Evolutionary conservation across 2,888 invertebrate genomes (phyloP).

Genomic region (Trisateles emortualis): DNA sequence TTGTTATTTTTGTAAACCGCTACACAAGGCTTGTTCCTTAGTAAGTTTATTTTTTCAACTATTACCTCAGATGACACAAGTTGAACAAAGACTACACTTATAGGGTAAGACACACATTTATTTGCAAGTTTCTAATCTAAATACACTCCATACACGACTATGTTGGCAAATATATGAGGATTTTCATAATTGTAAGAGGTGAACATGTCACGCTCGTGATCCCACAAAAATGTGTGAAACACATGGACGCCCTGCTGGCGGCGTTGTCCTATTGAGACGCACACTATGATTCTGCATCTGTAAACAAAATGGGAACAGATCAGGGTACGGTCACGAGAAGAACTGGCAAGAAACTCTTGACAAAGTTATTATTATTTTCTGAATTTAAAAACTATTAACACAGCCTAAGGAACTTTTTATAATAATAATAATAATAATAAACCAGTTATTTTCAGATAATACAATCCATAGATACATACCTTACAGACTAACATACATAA

Average conservation of each 20-base stretch:
- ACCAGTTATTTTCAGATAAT: too few species aligned
- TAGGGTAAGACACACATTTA: neutral
- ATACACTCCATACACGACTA: conserved; percentile 89
- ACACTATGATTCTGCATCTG: conserved; percentile 89
- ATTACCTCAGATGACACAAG: too few species aligned
- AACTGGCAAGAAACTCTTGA: neutral
- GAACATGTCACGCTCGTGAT: conserved; percentile 88
- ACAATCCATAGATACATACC: too few species aligned
- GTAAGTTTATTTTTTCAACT: neutral
- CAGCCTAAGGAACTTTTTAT: too few species aligned
- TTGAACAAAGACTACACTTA: too few species aligned
- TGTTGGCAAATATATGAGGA: conserved; percentile 88
- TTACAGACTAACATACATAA: too few species aligned
- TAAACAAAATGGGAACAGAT: conserved; percentile 47
- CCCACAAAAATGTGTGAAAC: conserved; percentile 90
- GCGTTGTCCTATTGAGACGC: conserved; percentile 89
- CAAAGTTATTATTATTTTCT: too few species aligned
- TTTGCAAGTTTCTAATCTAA: conserved; percentile 85
- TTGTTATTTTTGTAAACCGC: too few species aligned
- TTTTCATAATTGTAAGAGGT: conserved; percentile 88
- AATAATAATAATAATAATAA: too few species aligned
- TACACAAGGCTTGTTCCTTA: too few species aligned
- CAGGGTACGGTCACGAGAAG: neutral
- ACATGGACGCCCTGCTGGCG: conserved; percentile 88
- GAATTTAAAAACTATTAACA: too few species aligned